phyloP scores from a whole-genome alignment of 30 jellyfish, hydroid and myxozoan genomes.

The Catostylus mosaicus region DNA sequence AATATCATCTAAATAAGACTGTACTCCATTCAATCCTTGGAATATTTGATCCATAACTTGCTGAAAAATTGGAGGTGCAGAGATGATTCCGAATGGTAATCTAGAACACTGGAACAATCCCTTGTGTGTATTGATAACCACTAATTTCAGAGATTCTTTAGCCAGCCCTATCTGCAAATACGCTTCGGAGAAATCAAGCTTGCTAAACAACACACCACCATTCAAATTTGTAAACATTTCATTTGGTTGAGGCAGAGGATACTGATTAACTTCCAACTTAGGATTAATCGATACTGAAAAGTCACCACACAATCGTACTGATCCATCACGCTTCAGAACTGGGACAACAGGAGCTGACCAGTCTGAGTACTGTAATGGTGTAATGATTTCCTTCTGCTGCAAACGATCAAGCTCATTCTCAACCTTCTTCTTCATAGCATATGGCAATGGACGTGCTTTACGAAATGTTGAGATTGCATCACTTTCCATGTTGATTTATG shows the following conservation, averaged over 20 bases:
- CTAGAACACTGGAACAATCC: constrained; percentile 48
- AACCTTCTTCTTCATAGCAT: constrained; percentile 58
- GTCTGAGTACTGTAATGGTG: constrained; percentile 61
- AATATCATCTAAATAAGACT: constrained; percentile 50
- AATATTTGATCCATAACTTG: constrained; percentile 65
- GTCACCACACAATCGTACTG: constrained; percentile 73
- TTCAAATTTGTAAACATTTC: constrained; percentile 52
- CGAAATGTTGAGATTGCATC: constrained; percentile 32
- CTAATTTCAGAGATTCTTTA: constrained; percentile 46
- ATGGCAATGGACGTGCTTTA: constrained; percentile 56
- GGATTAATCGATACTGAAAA: constrained; percentile 60
- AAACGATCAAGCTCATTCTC: constrained; percentile 69
- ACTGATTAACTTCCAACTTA: constrained; percentile 62
- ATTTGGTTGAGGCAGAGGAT: constrained; percentile 65
- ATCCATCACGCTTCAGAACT: constrained; percentile 68
- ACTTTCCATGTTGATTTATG: constrained; percentile 13
- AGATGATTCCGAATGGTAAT: constrained; percentile 67
- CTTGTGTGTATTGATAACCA: constrained; percentile 54
- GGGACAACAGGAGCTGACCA: constrained; percentile 81
- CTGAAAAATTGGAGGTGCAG: constrained; percentile 53
- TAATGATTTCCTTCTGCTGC: constrained; percentile 51
- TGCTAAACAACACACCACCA: constrained; percentile 65
- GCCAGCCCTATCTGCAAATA: constrained; percentile 56
- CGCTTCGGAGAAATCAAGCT: constrained; percentile 52
- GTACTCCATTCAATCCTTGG: constrained; percentile 45